Percentiles rank a stretch among this genome's conserved stretches.
phyloP scores from a whole-genome alignment of 2,113 vertebrate species.

The Oreochromis niloticus region DNA sequence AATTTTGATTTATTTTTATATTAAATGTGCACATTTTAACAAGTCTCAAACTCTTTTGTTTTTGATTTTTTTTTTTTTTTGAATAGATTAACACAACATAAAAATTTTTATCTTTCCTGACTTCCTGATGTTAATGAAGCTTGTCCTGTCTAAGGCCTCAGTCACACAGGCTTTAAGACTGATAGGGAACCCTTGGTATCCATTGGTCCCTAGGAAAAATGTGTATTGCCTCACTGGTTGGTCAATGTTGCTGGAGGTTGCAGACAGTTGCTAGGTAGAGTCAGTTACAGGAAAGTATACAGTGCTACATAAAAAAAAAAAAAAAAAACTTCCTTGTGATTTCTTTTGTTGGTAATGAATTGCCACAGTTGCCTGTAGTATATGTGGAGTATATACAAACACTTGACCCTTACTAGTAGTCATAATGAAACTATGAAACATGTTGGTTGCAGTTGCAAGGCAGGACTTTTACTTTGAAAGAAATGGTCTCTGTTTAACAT shows the following conservation, averaged over 20 bases:
- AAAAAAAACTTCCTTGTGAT: background rate
- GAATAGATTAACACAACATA: background rate
- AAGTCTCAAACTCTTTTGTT: background rate
- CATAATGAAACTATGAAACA: background rate
- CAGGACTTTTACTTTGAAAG: background rate
- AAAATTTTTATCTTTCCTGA: background rate
- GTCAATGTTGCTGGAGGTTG: background rate
- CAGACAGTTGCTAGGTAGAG: background rate
- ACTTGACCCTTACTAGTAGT: background rate
- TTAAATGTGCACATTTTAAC: background rate
- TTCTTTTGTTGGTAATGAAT: background rate
- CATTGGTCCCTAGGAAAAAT: background rate
- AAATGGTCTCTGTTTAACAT: background rate
- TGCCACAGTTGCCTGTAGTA: background rate
- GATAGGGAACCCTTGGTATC: background rate
- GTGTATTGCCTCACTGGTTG: background rate
- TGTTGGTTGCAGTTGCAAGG: background rate
- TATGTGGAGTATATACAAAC: background rate
- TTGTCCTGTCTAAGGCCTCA: background rate
- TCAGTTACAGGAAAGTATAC: background rate
- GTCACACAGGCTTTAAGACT: background rate
- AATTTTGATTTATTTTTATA: background rate
- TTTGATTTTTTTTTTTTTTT: background rate
- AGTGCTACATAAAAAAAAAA: background rate
- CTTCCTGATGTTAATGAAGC: background rate